phyloP scores from a whole-genome alignment of 2,113 vertebrate genomes.

The Microtus richardsoni region DNA sequence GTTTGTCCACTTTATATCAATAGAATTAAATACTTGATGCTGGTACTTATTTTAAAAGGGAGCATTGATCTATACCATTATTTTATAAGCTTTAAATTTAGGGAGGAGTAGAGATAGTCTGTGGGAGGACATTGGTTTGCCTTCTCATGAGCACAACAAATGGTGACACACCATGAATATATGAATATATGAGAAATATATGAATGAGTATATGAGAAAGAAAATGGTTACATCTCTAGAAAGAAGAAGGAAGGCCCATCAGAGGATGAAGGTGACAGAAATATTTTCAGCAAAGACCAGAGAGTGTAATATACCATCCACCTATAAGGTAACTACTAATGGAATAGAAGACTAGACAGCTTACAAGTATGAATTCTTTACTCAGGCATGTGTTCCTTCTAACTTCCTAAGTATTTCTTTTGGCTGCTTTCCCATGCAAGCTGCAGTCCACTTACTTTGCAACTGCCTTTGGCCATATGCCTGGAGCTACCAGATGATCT shows the following conservation, averaged over 20 bases:
- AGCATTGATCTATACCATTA: not conserved
- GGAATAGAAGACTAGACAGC: not conserved
- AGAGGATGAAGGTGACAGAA: not conserved
- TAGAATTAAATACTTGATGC: not conserved
- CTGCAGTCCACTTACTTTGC: not conserved
- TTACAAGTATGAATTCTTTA: not conserved
- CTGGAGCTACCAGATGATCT: conserved; percentile 3
- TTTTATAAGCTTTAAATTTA: not conserved
- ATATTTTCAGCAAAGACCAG: not conserved
- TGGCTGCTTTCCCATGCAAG: not conserved
- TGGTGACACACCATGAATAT: not conserved
- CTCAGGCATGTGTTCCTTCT: not conserved
- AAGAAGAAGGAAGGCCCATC: not conserved
- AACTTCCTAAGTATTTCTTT: not conserved
- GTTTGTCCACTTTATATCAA: not conserved
- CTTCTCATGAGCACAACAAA: not conserved
- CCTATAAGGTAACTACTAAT: not conserved
- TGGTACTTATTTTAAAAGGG: not conserved
- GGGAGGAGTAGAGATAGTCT: not conserved
- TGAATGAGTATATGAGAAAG: not conserved
- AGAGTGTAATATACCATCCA: not conserved
- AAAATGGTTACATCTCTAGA: not conserved
- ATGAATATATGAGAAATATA: too few relatives aligned
- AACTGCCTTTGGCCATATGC: conserved; percentile 36
- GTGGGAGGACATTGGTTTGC: not conserved